Evolutionary conservation across 2,113 vertebrate genomes (phyloP).

Genomic region (Gopherus flavomarginatus): DNA sequence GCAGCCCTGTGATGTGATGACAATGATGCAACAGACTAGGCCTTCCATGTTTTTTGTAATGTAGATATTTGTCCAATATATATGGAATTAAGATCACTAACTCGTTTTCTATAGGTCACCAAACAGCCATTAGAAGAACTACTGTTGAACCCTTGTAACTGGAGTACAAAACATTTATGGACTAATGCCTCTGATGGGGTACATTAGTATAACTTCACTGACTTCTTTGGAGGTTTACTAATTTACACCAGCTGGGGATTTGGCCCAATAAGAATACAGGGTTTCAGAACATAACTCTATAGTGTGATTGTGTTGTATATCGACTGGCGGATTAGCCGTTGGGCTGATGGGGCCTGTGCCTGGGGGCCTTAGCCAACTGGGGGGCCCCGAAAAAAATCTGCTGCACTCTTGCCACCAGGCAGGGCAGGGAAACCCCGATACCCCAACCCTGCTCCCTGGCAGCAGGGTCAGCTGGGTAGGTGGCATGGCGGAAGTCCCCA

Average conservation of each 20-base stretch:
- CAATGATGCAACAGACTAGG: background rate
- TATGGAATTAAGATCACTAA: background rate
- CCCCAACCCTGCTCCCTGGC: too few species aligned
- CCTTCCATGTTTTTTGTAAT: background rate
- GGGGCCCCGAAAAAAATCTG: too few species aligned
- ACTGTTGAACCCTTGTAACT: background rate
- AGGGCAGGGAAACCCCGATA: too few species aligned
- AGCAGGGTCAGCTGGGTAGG: too few species aligned
- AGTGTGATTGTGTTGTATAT: background rate
- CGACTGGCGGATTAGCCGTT: background rate
- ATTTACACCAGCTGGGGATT: background rate
- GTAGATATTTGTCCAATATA: background rate
- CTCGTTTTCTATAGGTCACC: background rate
- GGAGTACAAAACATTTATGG: background rate
- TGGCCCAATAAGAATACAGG: background rate
- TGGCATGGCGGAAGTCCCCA: too few species aligned
- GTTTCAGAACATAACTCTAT: background rate
- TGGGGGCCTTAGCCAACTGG: too few species aligned
- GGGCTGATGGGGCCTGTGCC: too few species aligned
- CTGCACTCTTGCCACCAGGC: too few species aligned
- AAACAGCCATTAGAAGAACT: background rate
- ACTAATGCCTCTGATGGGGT: background rate
- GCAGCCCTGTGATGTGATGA: background rate
- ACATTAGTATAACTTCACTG: background rate
- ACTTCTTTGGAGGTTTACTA: background rate